Percentiles rank a stretch among this genome's conserved stretches.
Conservation (phyloP, 2,888 invertebrate genomes). For the Dynastes hyllus region DNA sequence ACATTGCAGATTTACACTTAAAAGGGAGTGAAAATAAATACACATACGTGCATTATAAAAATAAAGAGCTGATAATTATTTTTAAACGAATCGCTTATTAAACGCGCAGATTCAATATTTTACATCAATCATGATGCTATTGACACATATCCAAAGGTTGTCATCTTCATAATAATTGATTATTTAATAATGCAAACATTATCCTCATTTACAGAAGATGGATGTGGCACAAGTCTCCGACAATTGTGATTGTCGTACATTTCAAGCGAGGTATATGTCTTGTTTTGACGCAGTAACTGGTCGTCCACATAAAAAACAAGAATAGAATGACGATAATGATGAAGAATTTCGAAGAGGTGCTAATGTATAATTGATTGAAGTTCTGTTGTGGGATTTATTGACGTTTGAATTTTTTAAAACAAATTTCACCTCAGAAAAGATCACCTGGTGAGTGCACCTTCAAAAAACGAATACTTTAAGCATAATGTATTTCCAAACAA, state of each 20-base stretch:
- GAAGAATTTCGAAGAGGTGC: constrained; percentile 3
- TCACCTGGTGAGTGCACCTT: no score
- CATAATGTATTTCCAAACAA: no score
- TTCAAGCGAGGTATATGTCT: constrained; percentile 12
- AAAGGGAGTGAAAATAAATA: no score
- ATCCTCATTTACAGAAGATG: constrained; percentile 21
- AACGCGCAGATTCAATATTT: constrained; percentile 14
- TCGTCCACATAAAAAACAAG: neutral
- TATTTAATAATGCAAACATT: constrained; percentile 47
- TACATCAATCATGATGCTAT: constrained; percentile 30
- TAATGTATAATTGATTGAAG: neutral
- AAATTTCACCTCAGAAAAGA: no score
- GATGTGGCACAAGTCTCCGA: constrained; percentile 26
- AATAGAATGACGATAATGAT: neutral
- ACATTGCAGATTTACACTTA: no score
- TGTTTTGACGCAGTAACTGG: constrained; percentile 20
- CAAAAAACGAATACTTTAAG: no score
- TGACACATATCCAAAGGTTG: constrained; percentile 36
- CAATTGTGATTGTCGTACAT: constrained; percentile 36
- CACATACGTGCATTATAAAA: no score
- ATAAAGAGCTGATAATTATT: neutral
- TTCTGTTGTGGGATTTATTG: neutral
- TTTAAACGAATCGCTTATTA: neutral
- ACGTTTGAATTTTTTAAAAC: neutral
- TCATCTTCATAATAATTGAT: constrained; percentile 47